These are phyloP conservation scores for Phortica magna DNA, from an alignment of 2,888 invertebrate species.

Conservation along the genomic window DNA sequence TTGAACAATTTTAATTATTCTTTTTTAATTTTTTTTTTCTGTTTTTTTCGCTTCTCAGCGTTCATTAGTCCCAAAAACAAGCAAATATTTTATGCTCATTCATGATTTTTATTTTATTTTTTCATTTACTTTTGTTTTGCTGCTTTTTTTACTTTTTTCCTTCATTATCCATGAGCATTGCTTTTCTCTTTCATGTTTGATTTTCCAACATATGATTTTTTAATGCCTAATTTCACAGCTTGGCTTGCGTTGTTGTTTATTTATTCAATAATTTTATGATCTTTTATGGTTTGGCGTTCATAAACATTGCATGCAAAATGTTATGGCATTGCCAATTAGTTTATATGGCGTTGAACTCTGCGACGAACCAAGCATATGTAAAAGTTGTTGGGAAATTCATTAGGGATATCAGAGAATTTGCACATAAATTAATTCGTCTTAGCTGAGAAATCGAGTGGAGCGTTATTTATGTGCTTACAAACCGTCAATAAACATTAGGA, in stretches of 20 bases:
- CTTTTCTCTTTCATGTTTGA: slow-evolving; percentile 23
- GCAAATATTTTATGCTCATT: background rate
- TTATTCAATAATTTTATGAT: background rate
- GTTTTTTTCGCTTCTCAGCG: slow-evolving; percentile 8
- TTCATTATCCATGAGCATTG: background rate
- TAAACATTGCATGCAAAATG: background rate
- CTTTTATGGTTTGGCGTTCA: background rate
- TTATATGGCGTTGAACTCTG: slow-evolving; percentile 8
- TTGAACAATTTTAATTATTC: slow-evolving; percentile 1
- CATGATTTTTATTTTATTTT: background rate
- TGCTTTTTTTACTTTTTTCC: slow-evolving; percentile 28
- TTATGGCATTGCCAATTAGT: slow-evolving; percentile 20
- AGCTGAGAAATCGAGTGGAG: no score
- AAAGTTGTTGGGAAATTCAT: no score
- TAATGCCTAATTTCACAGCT: slow-evolving; percentile 58
- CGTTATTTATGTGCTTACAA: no score
- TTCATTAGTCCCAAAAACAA: slow-evolving; percentile 34
- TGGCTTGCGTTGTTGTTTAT: slow-evolving; percentile 13
- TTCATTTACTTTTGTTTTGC: slow-evolving; percentile 40
- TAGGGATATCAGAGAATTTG: no score
- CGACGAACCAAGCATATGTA: no score
- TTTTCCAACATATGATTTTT: slow-evolving; percentile 42
- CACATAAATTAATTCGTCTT: no score
- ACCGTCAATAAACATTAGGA: no score
- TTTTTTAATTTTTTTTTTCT: slow-evolving; percentile 11